A percentile compares a stretch with the other conserved stretches of the same genome.
Conservation (phyloP, 2,797 vertebrate genomes). For the Sebastolobus altivelis region DNA sequence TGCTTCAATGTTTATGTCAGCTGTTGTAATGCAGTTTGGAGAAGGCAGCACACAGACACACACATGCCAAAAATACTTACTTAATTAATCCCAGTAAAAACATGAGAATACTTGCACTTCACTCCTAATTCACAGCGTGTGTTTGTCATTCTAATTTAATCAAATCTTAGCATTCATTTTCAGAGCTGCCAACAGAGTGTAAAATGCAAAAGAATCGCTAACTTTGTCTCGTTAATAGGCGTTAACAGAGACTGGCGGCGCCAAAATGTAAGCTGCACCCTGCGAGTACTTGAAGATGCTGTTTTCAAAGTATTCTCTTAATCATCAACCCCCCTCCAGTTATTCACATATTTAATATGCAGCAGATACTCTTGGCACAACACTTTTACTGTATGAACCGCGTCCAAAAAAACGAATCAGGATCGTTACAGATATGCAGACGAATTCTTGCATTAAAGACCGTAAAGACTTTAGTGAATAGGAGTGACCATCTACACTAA, state of each 20-base stretch:
- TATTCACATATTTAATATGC: conserved; percentile 51
- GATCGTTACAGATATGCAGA: background rate
- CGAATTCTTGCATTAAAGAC: conserved; percentile 13
- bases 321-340: conserved; percentile 39
- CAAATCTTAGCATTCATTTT: conserved; percentile 28
- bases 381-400: conserved; percentile 16
- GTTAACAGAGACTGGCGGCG: conserved; percentile 35
- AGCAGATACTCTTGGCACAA: conserved; percentile 41
- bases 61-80: background rate
- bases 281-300: conserved; percentile 31
- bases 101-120: background rate
- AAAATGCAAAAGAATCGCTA: conserved; percentile 33
- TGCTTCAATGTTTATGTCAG: conserved; percentile 2
- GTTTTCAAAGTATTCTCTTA: conserved; percentile 49
- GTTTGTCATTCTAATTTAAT: conserved; percentile 20
- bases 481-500: background rate
- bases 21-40: background rate
- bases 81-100: background rate
- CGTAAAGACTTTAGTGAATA: conserved; percentile 9
- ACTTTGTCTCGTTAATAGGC: conserved; percentile 48
- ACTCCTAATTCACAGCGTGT: conserved; percentile 13
- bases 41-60: background rate
- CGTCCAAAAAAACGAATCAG: conserved; percentile 3
- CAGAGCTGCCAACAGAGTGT: conserved; percentile 19
- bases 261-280: conserved; percentile 34